Evolutionary conservation across 1,140 invertebrate genomes (phyloP), one percentile per base, ranked within the genome.

Genomic region (Scaptomyza hsui): DNA sequence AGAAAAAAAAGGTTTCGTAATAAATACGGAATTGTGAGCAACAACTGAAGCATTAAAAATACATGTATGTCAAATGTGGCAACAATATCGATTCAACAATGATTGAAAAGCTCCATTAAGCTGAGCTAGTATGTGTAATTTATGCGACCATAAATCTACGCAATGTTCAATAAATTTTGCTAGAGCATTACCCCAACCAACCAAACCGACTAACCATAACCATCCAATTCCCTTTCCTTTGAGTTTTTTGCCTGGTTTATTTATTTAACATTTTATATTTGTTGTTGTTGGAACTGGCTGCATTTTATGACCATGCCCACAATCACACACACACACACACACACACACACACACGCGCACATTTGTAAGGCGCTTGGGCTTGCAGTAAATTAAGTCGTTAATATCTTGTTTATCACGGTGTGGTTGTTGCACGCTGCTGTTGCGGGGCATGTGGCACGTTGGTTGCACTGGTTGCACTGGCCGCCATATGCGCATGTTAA

Each of bases 351-450:
- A n/a, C n/a, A n/a, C n/a, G n/a, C n/a, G n/a, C n/a, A n/a, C 41
- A 41, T n/a, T n/a, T 48, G 51, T 26, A 57, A 39, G 74, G 62
- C 57, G 71, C 53, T 76, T 61, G 52, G 48, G 55, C 55, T n/a
- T 78, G 78, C 82, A 88, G 78, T 85, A 88, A 88, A 88, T 88
- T 88, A 88, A 88, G 82, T 88, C 82, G 78, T 88, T 88, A 88
- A 88, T 88, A 82, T 88, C 71, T 88, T 88, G 82, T 88, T 88
- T 88, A 88, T 88, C 78, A 78, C 75, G 82, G 67, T 45, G 56
- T 42, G 32, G 67, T 24, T 51, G 64, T 45, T 37, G 45, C 24
- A 57, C 10, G 51, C 51, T 57, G n/a, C n/a, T n/a, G 59, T 15
- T 45, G 59, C 35, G 35, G 49, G 18, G 37, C 53, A 67, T 45